phyloP scores from a whole-genome alignment of 2,888 invertebrate genomes.

The Ophion obscuratus region DNA sequence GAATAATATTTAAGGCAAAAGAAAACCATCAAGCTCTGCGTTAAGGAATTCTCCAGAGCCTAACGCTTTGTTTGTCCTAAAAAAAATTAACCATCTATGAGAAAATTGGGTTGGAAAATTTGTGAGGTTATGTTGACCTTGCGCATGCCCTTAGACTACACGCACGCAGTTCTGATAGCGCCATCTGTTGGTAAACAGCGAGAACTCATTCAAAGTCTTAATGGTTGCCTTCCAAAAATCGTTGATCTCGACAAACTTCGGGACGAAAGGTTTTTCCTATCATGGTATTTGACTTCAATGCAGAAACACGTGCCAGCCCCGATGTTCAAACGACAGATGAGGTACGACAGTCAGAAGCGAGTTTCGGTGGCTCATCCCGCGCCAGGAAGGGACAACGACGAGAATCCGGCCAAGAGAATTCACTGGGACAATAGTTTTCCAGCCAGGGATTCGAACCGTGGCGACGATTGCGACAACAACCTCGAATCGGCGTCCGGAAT shows the following conservation, averaged over 20 bases:
- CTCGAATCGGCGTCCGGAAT: constrained; percentile 31
- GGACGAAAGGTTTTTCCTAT: neutral
- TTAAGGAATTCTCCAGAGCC: too few species aligned
- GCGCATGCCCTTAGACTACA: too few species aligned
- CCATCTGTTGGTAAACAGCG: too few species aligned
- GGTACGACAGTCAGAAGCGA: constrained; percentile 84
- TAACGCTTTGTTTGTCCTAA: too few species aligned
- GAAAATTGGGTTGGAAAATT: too few species aligned
- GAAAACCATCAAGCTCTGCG: too few species aligned
- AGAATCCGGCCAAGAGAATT: constrained; percentile 29
- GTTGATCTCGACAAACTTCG: neutral
- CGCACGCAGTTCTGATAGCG: too few species aligned
- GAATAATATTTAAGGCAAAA: too few species aligned
- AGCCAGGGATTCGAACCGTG: constrained; percentile 48
- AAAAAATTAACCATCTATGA: too few species aligned
- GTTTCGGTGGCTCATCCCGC: constrained; percentile 82
- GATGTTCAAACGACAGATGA: constrained; percentile 81
- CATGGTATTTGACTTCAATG: constrained; percentile 19
- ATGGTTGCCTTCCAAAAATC: neutral
- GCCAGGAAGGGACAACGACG: constrained; percentile 63
- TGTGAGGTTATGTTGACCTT: too few species aligned
- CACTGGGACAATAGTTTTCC: constrained; percentile 42
- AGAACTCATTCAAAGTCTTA: too few species aligned
- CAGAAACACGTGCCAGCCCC: constrained; percentile 79
- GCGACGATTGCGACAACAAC: constrained; percentile 61